Evolutionary conservation across 2,113 vertebrate genomes (phyloP), one percentile per base, ranked within the genome.

Genomic region (Dissostichus mawsoni): DNA sequence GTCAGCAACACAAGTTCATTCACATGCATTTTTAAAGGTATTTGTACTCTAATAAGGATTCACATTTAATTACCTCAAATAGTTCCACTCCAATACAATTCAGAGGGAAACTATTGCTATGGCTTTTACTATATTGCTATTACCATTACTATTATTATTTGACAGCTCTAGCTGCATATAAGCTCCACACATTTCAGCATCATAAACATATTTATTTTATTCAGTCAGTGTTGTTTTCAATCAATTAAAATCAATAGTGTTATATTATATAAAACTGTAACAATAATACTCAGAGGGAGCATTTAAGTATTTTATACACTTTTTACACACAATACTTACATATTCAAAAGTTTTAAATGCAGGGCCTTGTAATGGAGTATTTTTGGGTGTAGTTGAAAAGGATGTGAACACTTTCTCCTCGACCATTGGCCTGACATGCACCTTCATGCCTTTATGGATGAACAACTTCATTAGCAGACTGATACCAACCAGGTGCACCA

Each of bases 381-480:
- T 23, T 12, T 16, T 20, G 50, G 50, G 17, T 36, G 48, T 53
- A 41, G 20, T 66, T 50, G 45, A 4, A 50, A 69, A 55, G 41
- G n/a, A 9, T 23, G 18, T 55, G 66, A 41, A 16, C 10, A 69
- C 51, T 55, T 52, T 59, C 29, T 59, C 48, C 17, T 9, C 48
- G 10, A n/a, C 52, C 0, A 4, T 20, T 29, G 33, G 33, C 36
- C 51, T 20, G 51, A 44, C 51, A 20, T 9, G 51, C 18, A 67
- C 69, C 25, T 20, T 67, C 47, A 56, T 62, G 17, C 36, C 53
- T 75, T 58, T 53, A 14, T 23, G 4, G 33, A 56, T 61, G 18
- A 79, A 74, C 5, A 63, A 29, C 58, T 74, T 69, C 45, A 18
- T 70, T 29, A 45, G 9, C 1, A 29, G n/a, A 66, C 29, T 55